Base-by-base conservation (phyloP, 2,113 vertebrate genomes). In the Pantherophis guttatus region DNA sequence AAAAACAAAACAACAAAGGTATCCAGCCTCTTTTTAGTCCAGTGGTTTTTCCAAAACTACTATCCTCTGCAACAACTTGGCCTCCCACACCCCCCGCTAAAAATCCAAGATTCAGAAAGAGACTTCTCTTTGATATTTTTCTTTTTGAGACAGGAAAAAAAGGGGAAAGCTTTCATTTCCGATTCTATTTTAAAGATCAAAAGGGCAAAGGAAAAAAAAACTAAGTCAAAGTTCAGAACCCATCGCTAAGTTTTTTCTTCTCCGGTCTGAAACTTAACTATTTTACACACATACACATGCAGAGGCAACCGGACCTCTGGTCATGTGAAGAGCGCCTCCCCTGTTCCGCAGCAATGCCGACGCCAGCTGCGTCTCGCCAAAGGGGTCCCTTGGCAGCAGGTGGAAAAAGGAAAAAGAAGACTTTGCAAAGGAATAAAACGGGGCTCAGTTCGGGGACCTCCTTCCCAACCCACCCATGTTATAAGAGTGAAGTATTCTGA, bases 121-220 rank as follows among this genome's bases (percentile, higher is more conserved):
- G 52, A 52, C 7, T n/a, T 53, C 24, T 62, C 8, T 62, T 62
- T 26, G 58, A 26, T 29, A 29, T 44, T 0, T 54, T 12, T 24
- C 0, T 48, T 23, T 48, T 21, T 19, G 33, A 44, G 39, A 24
- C 23, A 11, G 44, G 81, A 33, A 23, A 8, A 23, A 23, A 48
- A 48, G 3, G 7, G 2, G 29, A 70, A 33, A 33, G 13, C n/a
- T 33, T 75, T 12, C 62, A 65, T 26, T 33, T 75, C 65, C n/a
- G 29, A 17, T 33, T 33, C 5, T 75, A 5, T 75, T 75, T 75
- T 75, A 15, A 75, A 75, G 26, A 58, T 58, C 21, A 58, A 3
- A 65, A 3, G 9, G 8, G 21, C 0, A 7, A 2, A 1, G 53
- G 1, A 1, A 10, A 1, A 8, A 50, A 7, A 26, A 70, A 70